phyloP scores from a whole-genome alignment of 2,888 invertebrate genomes.

The Drosophila macrothrix region DNA sequence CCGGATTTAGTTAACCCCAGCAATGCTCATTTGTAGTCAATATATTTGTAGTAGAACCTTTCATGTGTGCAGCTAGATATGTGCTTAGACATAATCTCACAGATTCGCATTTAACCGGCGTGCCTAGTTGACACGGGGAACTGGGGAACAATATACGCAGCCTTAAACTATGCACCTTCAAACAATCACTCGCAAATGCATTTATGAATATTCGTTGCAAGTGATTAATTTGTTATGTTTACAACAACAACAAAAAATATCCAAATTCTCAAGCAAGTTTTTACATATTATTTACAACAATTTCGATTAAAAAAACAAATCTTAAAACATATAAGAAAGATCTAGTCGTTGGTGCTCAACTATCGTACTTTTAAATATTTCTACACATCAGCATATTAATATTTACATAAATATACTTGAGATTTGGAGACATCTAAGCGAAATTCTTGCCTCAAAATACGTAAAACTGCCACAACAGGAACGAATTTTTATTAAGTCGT shows the following conservation, averaged over 20 bases:
- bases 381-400: background rate
- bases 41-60: slow-evolving; percentile 10
- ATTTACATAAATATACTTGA: background rate
- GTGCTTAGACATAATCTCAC: slow-evolving; percentile 34
- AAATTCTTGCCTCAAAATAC: slow-evolving; percentile 28
- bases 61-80: slow-evolving; percentile 25
- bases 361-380: background rate
- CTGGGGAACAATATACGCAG: slow-evolving; percentile 3
- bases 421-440: background rate
- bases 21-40: slow-evolving; percentile 82
- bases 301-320: background rate
- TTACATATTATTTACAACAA: slow-evolving; percentile 7
- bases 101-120: slow-evolving; percentile 36
- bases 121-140: slow-evolving; percentile 12
- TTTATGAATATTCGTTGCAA: slow-evolving; percentile 46
- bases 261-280: slow-evolving; percentile 27
- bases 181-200: slow-evolving; percentile 38
- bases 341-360: slow-evolving; percentile 20
- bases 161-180: slow-evolving; percentile 14
- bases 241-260: slow-evolving; percentile 4
- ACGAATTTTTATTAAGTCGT: background rate
- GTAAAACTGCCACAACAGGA: slow-evolving; percentile 6
- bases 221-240: slow-evolving; percentile 32
- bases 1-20: slow-evolving; percentile 86
- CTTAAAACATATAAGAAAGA: background rate